A percentile compares a stretch with the other conserved stretches of the same genome.
Conservation (phyloP, 2,888 invertebrate genomes). For the Ligdia adustata region DNA sequence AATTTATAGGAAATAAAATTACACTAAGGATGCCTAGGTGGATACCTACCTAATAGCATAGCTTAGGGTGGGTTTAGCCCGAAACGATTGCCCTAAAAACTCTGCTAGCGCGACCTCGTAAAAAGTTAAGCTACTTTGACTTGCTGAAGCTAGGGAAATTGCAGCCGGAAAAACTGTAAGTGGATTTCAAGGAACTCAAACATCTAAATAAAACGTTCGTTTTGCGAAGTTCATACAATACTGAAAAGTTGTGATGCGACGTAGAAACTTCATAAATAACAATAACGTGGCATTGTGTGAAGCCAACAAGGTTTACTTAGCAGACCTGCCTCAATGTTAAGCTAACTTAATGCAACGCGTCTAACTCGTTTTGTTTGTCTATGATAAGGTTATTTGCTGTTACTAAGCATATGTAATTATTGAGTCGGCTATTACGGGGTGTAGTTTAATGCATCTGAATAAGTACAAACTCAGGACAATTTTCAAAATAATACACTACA, state of each 20-base stretch:
- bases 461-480: no score
- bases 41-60: no score
- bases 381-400: slow-evolving; percentile 32
- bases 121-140: slow-evolving; percentile 3
- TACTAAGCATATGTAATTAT: no score
- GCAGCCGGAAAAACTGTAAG: slow-evolving; percentile 1
- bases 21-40: no score
- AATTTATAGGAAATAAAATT: no score
- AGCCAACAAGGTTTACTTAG: slow-evolving; percentile 24
- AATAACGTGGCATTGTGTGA: slow-evolving; percentile 21
- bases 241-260: not conserved
- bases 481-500: no score
- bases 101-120: slow-evolving; percentile 5
- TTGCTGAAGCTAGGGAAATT: slow-evolving; percentile 7
- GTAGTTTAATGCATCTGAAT: no score
- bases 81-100: slow-evolving; percentile 19
- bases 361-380: slow-evolving; percentile 28
- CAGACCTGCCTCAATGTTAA: slow-evolving; percentile 42
- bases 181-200: slow-evolving; percentile 4
- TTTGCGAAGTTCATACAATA: not conserved
- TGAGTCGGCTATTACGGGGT: no score
- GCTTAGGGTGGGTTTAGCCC: slow-evolving; percentile 4
- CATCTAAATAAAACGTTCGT: slow-evolving; percentile 3
- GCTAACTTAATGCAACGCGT: slow-evolving; percentile 19
- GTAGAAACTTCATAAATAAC: slow-evolving; percentile 1